These are phyloP conservation scores for Dasyprocta punctata DNA, from an alignment of 2,113 vertebrate genomes.

Conservation along the genomic window DNA sequence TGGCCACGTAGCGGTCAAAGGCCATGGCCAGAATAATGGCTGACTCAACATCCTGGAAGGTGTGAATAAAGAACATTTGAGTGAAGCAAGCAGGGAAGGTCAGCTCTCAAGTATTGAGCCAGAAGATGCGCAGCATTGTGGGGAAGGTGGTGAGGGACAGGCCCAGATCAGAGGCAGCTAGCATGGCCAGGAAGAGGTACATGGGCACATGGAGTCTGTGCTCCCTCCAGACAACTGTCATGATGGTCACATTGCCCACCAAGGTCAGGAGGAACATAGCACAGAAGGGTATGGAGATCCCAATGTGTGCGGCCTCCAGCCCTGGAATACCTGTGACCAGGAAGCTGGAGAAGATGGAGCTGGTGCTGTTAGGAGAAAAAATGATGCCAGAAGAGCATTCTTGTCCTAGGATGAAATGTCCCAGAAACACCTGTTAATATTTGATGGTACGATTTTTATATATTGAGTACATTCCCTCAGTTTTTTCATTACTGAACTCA, in stretches of 20 bases:
- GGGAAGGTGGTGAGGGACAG: too few relatives aligned
- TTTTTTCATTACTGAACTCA: neutral
- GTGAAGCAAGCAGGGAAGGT: too few relatives aligned
- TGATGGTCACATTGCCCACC: conserved; percentile 9
- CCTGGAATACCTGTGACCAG: conserved; percentile 55
- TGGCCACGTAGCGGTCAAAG: neutral
- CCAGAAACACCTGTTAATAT: neutral
- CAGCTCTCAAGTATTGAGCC: too few relatives aligned
- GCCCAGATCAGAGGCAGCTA: too few relatives aligned
- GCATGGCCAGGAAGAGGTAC: neutral
- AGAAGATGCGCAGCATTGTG: too few relatives aligned
- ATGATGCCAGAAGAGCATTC: neutral
- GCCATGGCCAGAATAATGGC: conserved; percentile 42
- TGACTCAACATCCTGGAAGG: conserved; percentile 41
- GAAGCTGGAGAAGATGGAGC: neutral
- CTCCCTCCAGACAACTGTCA: neutral
- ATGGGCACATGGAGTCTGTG: neutral
- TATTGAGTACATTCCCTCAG: neutral
- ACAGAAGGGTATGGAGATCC: conserved; percentile 46
- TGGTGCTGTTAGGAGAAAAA: neutral
- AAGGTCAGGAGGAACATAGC: conserved; percentile 32
- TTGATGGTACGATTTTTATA: neutral
- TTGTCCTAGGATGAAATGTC: neutral
- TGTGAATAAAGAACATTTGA: neutral
- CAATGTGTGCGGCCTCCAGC: neutral